phyloP scores from a whole-genome alignment of 2,113 vertebrate species.

The Gracilinanus agilis region DNA sequence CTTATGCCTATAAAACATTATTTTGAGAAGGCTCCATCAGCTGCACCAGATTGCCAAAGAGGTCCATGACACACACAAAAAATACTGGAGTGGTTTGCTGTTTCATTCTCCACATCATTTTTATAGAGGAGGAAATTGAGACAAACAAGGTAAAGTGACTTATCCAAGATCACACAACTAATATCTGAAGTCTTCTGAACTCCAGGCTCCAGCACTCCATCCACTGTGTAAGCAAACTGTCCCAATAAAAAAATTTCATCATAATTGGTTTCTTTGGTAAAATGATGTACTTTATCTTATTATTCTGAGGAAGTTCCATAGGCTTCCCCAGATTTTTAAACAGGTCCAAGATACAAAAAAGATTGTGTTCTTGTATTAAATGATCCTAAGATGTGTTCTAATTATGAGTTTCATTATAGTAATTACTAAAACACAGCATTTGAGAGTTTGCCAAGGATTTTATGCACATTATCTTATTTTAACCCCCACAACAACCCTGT shows the following conservation, averaged over 20 bases:
- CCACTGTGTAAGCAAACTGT: too few species aligned
- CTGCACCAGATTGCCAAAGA: background rate
- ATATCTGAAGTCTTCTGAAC: too few species aligned
- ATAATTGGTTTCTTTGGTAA: too few species aligned
- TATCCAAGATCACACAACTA: too few species aligned
- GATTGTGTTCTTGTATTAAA: background rate
- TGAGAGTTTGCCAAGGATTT: background rate
- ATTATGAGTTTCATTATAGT: background rate
- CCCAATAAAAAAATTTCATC: too few species aligned
- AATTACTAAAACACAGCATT: background rate
- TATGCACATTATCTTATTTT: background rate
- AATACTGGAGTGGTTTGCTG: too few species aligned
- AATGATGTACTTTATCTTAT: background rate
- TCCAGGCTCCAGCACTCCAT: too few species aligned
- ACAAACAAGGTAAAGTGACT: too few species aligned
- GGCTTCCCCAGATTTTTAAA: background rate
- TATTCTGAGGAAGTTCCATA: background rate
- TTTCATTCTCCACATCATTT: too few species aligned
- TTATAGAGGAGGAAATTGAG: too few species aligned
- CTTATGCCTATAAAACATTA: background rate
- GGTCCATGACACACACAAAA: background rate
- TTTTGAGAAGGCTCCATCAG: background rate
- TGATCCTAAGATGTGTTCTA: background rate
- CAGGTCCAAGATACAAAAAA: background rate
- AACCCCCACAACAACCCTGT: background rate